Evolutionary conservation across 2,113 vertebrate genomes (phyloP).

Genomic region (Dasypus novemcinctus): DNA sequence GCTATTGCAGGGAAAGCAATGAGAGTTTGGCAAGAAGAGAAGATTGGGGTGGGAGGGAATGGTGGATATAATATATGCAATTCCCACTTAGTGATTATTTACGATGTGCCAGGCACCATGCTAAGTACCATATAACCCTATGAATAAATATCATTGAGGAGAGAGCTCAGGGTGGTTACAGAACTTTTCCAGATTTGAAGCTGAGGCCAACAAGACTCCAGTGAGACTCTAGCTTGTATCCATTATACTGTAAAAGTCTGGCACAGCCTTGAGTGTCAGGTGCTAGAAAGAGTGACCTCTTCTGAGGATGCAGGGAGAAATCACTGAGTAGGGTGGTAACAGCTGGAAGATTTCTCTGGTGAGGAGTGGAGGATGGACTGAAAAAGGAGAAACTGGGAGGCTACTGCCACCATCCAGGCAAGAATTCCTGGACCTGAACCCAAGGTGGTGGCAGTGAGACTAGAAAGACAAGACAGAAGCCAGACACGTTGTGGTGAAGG

Average conservation of each 20-base stretch:
- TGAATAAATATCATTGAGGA: neutral
- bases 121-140: neutral
- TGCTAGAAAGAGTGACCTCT: neutral
- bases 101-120: neutral
- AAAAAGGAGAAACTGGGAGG: neutral
- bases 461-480: neutral
- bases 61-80: too few species aligned
- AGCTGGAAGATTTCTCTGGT: neutral
- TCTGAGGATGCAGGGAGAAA: neutral
- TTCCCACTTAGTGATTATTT: neutral
- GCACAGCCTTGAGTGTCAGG: neutral
- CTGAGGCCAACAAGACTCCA: neutral
- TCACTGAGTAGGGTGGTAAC: neutral
- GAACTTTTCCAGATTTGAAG: neutral
- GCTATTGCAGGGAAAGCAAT: neutral
- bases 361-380: neutral
- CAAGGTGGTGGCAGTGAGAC: neutral
- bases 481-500: too few species aligned
- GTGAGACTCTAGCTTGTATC: neutral
- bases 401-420: neutral
- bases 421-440: neutral
- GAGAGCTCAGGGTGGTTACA: neutral
- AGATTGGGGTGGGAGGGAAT: neutral
- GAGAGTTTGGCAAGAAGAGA: neutral
- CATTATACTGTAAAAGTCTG: neutral